Percentiles rank a stretch among this genome's conserved stretches.
phyloP scores from a whole-genome alignment of 1,140 invertebrate species.

The Brachionus koreanus region DNA sequence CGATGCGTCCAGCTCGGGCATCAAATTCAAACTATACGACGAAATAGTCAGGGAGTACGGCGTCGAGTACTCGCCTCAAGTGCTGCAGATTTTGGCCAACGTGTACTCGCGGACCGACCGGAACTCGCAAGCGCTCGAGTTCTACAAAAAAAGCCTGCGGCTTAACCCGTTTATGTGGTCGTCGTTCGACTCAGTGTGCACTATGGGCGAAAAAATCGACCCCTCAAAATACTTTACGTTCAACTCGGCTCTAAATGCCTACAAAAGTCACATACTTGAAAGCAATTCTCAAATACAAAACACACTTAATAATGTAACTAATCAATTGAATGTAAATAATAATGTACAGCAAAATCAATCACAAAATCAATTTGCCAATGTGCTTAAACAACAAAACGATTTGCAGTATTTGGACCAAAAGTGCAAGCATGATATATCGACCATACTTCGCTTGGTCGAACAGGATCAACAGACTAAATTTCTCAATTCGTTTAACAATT shows the following conservation, averaged over 20 bases:
- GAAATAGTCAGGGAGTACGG: constrained; percentile 19
- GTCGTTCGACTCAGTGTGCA: constrained; percentile 78
- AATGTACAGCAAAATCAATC: constrained; percentile 35
- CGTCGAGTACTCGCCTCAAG: constrained; percentile 3
- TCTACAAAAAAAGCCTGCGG: constrained; percentile 67
- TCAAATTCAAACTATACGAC: constrained; percentile 16
- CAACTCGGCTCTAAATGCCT: constrained; percentile 25
- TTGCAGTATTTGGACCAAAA: constrained; percentile 12
- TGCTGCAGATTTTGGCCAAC: constrained; percentile 40
- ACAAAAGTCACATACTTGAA: constrained; percentile 36
- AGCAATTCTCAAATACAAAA: not conserved
- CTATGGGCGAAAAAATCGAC: constrained; percentile 42
- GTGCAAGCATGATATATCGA: constrained; percentile 27
- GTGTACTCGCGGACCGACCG: constrained; percentile 70
- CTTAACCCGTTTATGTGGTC: constrained; percentile 94
- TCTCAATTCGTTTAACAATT: not conserved
- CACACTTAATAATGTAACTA: constrained; percentile 22
- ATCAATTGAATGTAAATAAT: constrained; percentile 28
- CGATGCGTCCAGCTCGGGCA: not conserved
- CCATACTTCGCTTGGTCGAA: constrained; percentile 28
- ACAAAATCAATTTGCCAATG: constrained; percentile 24
- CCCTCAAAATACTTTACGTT: constrained; percentile 25
- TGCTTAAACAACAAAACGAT: constrained; percentile 33
- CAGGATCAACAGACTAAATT: constrained; percentile 20
- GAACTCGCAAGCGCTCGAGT: constrained; percentile 71